Percentiles rank a stretch among this genome's conserved stretches.
Evolutionary conservation across 2,113 vertebrate genomes (phyloP).

Genomic region (Gymnocephalus cernua): DNA sequence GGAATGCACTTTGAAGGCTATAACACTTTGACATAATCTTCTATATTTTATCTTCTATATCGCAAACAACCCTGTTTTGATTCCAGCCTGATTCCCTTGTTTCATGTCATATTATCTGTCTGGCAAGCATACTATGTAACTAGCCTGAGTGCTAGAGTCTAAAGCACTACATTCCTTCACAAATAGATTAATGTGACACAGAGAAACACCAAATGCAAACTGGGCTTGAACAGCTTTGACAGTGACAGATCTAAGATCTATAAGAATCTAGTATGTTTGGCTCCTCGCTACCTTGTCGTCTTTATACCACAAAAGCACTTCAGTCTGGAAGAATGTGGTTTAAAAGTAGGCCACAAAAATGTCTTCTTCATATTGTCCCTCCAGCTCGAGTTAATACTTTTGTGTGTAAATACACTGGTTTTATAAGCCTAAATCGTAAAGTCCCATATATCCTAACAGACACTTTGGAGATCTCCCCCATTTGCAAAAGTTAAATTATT

Average conservation of each 20-base stretch:
- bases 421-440: not conserved
- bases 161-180: not conserved
- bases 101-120: not conserved
- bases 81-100: not conserved
- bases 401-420: not conserved
- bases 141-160: constrained; percentile 2
- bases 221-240: constrained; percentile 2
- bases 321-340: constrained; percentile 3
- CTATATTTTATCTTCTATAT: constrained; percentile 1
- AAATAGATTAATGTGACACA: constrained; percentile 8
- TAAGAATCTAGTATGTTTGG: not conserved
- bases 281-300: not conserved
- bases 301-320: not conserved
- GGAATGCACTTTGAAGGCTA: not conserved
- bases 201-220: constrained; percentile 1
- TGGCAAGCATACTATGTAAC: not conserved
- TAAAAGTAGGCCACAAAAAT: constrained; percentile 11
- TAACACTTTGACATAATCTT: not conserved
- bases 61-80: not conserved
- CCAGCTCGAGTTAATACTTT: not conserved
- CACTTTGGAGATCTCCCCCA: not conserved
- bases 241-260: constrained; percentile 13
- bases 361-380: not conserved
- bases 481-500: constrained; percentile 11
- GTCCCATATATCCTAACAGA: not conserved